Evolutionary conservation across 2,113 vertebrate species (phyloP), one percentile per base, ranked within the genome.

Genomic region (Nansenia antarctica): DNA sequence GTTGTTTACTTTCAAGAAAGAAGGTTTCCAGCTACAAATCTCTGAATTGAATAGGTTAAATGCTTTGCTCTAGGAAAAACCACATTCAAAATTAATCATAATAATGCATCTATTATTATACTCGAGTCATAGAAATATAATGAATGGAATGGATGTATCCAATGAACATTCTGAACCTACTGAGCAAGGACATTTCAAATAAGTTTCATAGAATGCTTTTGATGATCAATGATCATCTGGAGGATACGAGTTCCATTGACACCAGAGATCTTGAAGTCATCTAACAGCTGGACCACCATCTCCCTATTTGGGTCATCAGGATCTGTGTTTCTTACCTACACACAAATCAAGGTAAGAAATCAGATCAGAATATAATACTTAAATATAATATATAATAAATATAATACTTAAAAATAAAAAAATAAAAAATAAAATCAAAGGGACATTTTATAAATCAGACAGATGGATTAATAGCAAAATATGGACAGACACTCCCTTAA

Each of bases 241-340:
- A 98, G 92, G 97, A 99, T 99, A 98, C 88, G 98, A 53, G 97
- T 98, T 70, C 98, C 97, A 70, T 99, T 99, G 72, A 96, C 91
- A 22, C 98, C 97, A 74, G 97, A 98, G 82, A 99, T 99, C 88
- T 99, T 99, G 82, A 99, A 99, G 84, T 99, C 98, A 63, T 99
- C 98, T 3, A 99, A 79, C 27, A 99, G 87, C 85, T 99, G 98
- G 74, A 99, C 98, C 31, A 98, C 96, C 91, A 92, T 94, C 84
- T 99, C 96, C 77, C 95, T 92, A 53, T 95, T 98, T 27, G 96
- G 95, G 74, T 99, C 96, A 22, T 85, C 77, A 0, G 96, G 92
- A 57, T 98, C 98, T 8, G 96, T 96, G 85, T 94, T 95, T 74
- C 97, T 94, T 63, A 99, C 96, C 97, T 96, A 83, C 5, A 14